These are phyloP conservation scores for Masnerella sp. DNA, from an alignment of 2,888 invertebrate species.

Conservation along the genomic window DNA sequence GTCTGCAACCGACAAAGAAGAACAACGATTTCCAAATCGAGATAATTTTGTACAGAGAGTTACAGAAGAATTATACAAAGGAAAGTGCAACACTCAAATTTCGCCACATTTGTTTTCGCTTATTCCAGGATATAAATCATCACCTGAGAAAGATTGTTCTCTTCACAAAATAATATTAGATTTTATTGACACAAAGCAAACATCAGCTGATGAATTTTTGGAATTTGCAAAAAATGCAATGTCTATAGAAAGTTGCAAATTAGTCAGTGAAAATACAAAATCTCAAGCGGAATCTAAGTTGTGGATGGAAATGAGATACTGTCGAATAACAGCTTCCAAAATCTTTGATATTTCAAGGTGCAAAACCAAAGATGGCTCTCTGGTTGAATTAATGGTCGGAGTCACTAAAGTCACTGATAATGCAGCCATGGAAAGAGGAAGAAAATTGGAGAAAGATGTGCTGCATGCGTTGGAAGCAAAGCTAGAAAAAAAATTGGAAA, in stretches of 20 bases:
- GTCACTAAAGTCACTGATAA: slow-evolving; percentile 53
- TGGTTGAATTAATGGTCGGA: slow-evolving; percentile 61
- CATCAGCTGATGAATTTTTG: neutral
- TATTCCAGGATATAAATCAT: neutral
- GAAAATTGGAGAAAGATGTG: slow-evolving; percentile 50
- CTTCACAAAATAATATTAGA: neutral
- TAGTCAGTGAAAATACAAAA: neutral
- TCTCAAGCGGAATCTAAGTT: neutral
- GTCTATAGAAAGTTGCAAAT: neutral
- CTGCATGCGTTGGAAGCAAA: neutral
- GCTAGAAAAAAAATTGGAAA: neutral
- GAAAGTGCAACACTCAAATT: neutral
- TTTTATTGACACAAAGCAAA: neutral
- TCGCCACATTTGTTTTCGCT: neutral
- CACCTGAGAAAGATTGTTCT: neutral
- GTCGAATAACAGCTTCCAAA: slow-evolving; percentile 9
- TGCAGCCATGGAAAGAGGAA: slow-evolving; percentile 62
- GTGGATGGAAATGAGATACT: slow-evolving; percentile 1
- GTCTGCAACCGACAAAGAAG: neutral
- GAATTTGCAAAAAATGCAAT: neutral
- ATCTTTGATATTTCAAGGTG: neutral
- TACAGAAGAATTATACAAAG: neutral
- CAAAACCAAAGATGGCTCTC: slow-evolving; percentile 48
- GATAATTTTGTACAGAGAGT: neutral
- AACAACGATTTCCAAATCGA: neutral